A percentile compares a stretch with the other conserved stretches of the same genome.
phyloP scores from a whole-genome alignment of 2,113 vertebrate genomes.

The Solenodon paradoxus region DNA sequence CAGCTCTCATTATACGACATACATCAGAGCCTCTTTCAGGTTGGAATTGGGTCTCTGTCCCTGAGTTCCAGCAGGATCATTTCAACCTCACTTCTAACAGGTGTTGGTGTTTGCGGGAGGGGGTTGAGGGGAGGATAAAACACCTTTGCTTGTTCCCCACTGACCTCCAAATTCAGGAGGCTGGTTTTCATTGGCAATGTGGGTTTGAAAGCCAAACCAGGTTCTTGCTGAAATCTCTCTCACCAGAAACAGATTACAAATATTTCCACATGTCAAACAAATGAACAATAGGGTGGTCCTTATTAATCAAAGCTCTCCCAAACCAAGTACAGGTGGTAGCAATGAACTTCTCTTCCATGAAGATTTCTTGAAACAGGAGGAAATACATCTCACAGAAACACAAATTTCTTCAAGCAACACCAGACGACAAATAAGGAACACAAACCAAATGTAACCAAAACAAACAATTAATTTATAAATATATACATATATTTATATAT shows the following conservation, averaged over 20 bases:
- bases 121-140: constrained; percentile 50
- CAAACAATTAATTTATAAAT: constrained; percentile 11
- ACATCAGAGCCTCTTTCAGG: constrained; percentile 73
- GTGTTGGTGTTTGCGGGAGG: constrained; percentile 70
- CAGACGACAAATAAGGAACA: constrained; percentile 57
- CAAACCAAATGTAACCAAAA: neutral
- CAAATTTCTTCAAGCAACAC: constrained; percentile 63
- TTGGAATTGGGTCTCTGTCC: constrained; percentile 62
- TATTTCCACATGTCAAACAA: constrained; percentile 77
- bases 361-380: constrained; percentile 56
- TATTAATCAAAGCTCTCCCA: constrained; percentile 82
- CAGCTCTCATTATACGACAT: constrained; percentile 54
- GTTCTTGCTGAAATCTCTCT: constrained; percentile 70
- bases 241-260: constrained; percentile 73
- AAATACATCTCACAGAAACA: constrained; percentile 66
- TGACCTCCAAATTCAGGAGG: constrained; percentile 44
- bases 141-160: constrained; percentile 59
- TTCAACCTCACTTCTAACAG: constrained; percentile 70
- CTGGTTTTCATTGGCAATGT: constrained; percentile 67
- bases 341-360: constrained; percentile 66
- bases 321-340: constrained; percentile 79
- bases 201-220: constrained; percentile 70
- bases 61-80: constrained; percentile 53
- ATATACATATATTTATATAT: too few species aligned
- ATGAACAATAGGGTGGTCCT: constrained; percentile 78